Base-by-base conservation (phyloP, 2,888 invertebrate genomes). In the Synergus japonicus region DNA sequence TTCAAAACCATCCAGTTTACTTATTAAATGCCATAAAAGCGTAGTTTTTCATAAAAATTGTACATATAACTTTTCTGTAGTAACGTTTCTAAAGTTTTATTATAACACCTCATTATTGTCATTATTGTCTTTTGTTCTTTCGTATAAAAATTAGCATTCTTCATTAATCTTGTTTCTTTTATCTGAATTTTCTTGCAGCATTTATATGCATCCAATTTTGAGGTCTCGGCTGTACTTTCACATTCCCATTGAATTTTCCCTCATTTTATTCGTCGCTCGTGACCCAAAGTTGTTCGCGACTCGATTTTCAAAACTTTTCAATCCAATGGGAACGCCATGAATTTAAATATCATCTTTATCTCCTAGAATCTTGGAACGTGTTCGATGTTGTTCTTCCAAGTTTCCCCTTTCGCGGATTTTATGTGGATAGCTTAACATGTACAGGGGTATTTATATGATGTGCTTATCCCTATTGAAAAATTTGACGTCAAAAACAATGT, bases 291-390 rank as follows among this genome's bases (percentile, higher is more conserved):
- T 44, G 44, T 46, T 67, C 67, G 43, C 18, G 37, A 73, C 73
- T 73, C 73, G 73, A 73, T 73, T 73, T 49, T 54, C 15, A 54
- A 73, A 86, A 87, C 85, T 87, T 85, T 86, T 86, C 87, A 86
- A 88, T 88, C 83, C 85, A 83, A 85, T 86, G 79, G 79, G 79
- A 85, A 84, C 81, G 85, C 66, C 81, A 85, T 85, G 85, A 85
- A 86, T 86, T 83, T 81, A 82, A 86, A 86, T 86, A 83, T 80
- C 66, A 77, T 73, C 73, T 73, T 73, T 73, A 73, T 73, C 73
- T 73, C 9, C 18, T 15, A 69, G 37, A 54, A 73, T 49, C 37
- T 10, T 37, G 49, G 8, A 29, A 54, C 37, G n/a, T 3, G 29
- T 37, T 73, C 9, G 10, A n/a, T 54, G 73, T 73, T 54, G 29